These are phyloP conservation scores for Pseudolaguvia tuberculata DNA, from an alignment of 2,113 vertebrate species.

Conservation along the genomic window DNA sequence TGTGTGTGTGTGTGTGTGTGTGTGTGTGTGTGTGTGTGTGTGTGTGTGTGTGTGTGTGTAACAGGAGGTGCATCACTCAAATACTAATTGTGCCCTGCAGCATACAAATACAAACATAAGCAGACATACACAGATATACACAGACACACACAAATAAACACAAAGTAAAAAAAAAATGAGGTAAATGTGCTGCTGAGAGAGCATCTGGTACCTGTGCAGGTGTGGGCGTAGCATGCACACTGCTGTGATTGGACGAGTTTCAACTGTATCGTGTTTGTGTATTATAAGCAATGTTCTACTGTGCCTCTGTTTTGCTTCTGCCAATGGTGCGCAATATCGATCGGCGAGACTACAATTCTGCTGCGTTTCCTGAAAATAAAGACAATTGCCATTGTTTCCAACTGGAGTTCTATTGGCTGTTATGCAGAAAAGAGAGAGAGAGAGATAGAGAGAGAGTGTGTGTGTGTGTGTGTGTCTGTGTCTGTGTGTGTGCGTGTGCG, in stretches of 20 bases:
- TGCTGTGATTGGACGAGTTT: constrained; percentile 29
- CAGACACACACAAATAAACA: constrained; percentile 25
- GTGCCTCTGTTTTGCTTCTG: not conserved
- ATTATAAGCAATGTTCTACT: not conserved
- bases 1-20: too few species aligned
- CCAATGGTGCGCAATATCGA: not conserved
- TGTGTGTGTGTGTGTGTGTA: not conserved
- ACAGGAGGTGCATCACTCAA: not conserved
- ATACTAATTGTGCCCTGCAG: constrained; percentile 4
- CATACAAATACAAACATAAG: too few species aligned
- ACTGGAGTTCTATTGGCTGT: constrained; percentile 7
- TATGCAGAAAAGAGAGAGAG: constrained; percentile 6
- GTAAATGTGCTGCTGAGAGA: constrained; percentile 32
- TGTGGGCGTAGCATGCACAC: constrained; percentile 33
- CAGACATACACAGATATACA: too few species aligned
- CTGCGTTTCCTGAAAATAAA: not conserved
- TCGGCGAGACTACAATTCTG: not conserved
- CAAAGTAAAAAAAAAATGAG: constrained; percentile 12
- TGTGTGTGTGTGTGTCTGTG: too few species aligned
- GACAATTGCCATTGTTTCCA: not conserved
- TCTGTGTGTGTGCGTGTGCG: too few species aligned
- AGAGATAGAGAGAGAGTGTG: too few species aligned
- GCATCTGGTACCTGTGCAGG: constrained; percentile 41
- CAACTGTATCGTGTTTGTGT: not conserved
- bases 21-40: constrained; percentile 28